phyloP scores from a whole-genome alignment of 2,113 vertebrate species.

The Condylura cristata region DNA sequence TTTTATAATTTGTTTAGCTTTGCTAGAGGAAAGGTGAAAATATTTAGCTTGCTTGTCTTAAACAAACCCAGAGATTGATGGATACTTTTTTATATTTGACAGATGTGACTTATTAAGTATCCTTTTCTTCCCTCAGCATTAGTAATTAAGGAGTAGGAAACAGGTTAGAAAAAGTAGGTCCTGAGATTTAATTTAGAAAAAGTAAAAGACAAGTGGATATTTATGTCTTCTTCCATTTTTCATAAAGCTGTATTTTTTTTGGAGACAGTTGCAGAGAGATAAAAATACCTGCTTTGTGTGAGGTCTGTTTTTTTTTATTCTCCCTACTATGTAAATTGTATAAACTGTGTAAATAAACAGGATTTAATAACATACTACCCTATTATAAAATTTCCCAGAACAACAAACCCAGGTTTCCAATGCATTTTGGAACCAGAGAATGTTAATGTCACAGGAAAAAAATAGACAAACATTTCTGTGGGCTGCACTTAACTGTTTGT shows the following conservation, averaged over 20 bases:
- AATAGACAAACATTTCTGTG: background rate
- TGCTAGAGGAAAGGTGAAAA: background rate
- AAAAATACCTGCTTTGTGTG: constrained; percentile 51
- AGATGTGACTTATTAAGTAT: background rate
- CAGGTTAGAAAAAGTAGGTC: constrained; percentile 64
- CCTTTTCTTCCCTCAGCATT: background rate
- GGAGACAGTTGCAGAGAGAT: background rate
- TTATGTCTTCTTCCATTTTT: constrained; percentile 36
- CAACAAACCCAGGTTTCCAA: background rate
- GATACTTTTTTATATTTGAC: background rate
- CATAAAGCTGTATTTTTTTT: background rate
- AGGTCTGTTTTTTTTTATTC: background rate
- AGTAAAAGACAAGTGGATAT: background rate
- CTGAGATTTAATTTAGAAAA: constrained; percentile 26
- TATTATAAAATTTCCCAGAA: background rate
- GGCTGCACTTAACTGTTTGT: background rate
- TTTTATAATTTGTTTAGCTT: constrained; percentile 20
- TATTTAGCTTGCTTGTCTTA: background rate
- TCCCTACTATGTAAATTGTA: background rate
- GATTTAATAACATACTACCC: background rate
- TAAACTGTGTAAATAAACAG: constrained; percentile 2
- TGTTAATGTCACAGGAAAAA: background rate
- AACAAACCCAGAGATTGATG: background rate
- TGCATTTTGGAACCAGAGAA: background rate
- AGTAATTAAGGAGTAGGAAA: constrained; percentile 10